Base-by-base conservation (phyloP, 2,113 vertebrate genomes). In the Stercorarius parasiticus region DNA sequence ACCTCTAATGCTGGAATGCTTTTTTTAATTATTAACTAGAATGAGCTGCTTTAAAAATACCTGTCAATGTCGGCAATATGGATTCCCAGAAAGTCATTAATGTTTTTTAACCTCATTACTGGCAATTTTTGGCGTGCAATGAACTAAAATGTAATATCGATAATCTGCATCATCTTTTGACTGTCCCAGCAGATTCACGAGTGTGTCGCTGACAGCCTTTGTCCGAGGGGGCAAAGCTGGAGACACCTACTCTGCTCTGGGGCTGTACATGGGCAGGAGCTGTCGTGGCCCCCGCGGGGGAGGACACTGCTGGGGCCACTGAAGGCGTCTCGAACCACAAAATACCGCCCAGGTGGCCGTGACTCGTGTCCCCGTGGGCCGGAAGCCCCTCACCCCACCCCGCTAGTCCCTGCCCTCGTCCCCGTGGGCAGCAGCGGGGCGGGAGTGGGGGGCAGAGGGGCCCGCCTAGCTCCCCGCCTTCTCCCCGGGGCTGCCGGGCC, bases 201-300 rank as follows among this genome's bases (percentile, higher is more conserved):
- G 38, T 5, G 13, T 32, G 49, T 53, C 0, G 0, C 42, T 7
- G 14, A 9, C 18, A 3, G 3, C 9, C 29, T 16, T 2, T 0
- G 32, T 1, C 16, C 16, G 42, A 53, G 52, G 27, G 12, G 18
- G 14, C 29, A 9, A 32, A 42, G 16, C 29, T 12, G n/a, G 47
- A 22, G 42, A 2, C 5, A 26, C 1, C 2, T 3, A 10, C 30
- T 49, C 21, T 19, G 69, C 36, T 1, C 19, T 1, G 17, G 8
- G 20, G n/a, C 17, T n/a, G 13, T 16, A 7, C 38, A 16, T 3
- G 40, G 65, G 11, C 16, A 4, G 50, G n/a, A 43, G 15, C 34
- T 5, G 61, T 6, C 2, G 21, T 3, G 29, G 20, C 16, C 53
- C n/a, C 25, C 9, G 43, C 29, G 11, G 38, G 4, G 1, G 1